Evolutionary conservation across 1,140 invertebrate genomes (phyloP).

Genomic region (Calliphora vicina): DNA sequence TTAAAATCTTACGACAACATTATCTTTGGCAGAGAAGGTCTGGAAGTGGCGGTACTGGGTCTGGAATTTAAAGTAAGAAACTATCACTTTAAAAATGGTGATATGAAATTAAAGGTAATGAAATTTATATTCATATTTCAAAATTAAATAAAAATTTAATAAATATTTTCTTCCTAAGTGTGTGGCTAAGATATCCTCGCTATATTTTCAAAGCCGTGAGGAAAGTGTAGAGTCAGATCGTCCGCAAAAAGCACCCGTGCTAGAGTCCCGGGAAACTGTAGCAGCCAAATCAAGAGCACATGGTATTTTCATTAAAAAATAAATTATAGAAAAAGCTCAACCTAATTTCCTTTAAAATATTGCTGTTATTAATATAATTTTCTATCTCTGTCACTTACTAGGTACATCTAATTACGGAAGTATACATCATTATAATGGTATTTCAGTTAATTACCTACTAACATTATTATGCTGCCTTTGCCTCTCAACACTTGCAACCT

Average conservation of each 20-base stretch:
- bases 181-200: conserved; percentile 82
- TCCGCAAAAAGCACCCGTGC: conserved; percentile 69
- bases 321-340: not conserved
- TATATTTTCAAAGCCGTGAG: conserved; percentile 84
- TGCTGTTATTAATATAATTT: not conserved
- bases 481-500: not conserved
- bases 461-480: conserved; percentile 16
- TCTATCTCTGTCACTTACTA: not conserved
- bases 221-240: conserved; percentile 79
- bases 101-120: conserved; percentile 80
- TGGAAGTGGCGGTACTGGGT: conserved; percentile 76
- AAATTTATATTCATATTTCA: not conserved
- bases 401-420: not conserved
- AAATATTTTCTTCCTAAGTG: conserved; percentile 65
- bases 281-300: conserved; percentile 65
- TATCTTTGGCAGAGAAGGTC: conserved; percentile 61
- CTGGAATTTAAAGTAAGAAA: conserved; percentile 77
- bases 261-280: conserved; percentile 71
- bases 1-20: conserved; percentile 56
- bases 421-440: conserved; percentile 14
- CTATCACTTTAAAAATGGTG: conserved; percentile 81
- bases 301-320: conserved; percentile 51
- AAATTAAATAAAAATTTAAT: not conserved
- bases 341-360: not conserved
- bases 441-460: conserved; percentile 19